Evolutionary conservation across 2,113 vertebrate species (phyloP), one percentile per base, ranked within the genome.

Genomic region (Anarhynchus alexandrinus): DNA sequence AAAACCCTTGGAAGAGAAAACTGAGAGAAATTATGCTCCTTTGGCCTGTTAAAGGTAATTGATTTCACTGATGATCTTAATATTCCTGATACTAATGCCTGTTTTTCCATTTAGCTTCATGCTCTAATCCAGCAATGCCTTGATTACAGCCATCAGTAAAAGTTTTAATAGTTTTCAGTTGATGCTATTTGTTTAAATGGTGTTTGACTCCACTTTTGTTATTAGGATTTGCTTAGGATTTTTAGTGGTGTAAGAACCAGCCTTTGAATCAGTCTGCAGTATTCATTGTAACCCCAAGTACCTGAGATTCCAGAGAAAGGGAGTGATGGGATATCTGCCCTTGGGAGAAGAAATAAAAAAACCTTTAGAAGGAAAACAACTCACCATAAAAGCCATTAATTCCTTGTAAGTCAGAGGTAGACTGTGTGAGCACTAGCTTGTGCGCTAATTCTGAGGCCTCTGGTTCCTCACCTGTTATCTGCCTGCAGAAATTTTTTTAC

Each of bases 1-100:
- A 99, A 96, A 99, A 93, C 95, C 97, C 47, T 96, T 98, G 81
- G 98, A 98, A 97, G 98, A 98, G 95, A 99, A 98, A 97, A 98
- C 97, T 4, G 98, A 98, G 43, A 97, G 98, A 89, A 99, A 98
- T 97, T 98, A 98, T 71, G 95, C 94, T 95, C 97, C 98, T 79
- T 98, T 98, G 23, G 97, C 97, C 11, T 97, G 95, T n/a, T 99
- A 98, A 96, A 98, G 95, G 66, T 98, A 84, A 98, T 99, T 88
- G 98, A 98, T 98, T 99, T 99, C 86, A 97, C 98, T 95, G 98
- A 98, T 72, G 98, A 98, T 96, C 95, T 98, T 83, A 98, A 98
- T 97, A 98, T 99, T 98, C 97, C 98, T 55, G 97, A 98, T 96
- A 98, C 98, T 91, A 98, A 98, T 77, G 82, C 90, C 47, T 98